Percentiles rank a stretch among this genome's conserved stretches.
Evolutionary conservation across 2,888 invertebrate genomes (phyloP).

Genomic region (Megamerina dolium): DNA sequence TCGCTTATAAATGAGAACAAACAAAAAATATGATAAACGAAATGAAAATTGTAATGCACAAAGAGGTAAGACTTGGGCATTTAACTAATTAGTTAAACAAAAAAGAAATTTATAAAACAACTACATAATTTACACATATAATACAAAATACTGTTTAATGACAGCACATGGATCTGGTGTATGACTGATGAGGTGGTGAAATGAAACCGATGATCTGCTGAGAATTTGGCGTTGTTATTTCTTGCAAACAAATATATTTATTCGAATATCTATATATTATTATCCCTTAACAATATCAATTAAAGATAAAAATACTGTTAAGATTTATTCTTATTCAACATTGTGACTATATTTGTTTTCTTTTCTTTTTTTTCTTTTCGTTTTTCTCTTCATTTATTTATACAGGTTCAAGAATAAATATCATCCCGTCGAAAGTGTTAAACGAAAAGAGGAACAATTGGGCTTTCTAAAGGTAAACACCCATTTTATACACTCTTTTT

Average conservation of each 20-base stretch:
- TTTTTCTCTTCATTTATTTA: conserved; percentile 21
- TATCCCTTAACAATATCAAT: too few species aligned
- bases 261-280: too few species aligned
- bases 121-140: too few species aligned
- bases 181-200: too few species aligned
- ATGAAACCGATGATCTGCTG: too few species aligned
- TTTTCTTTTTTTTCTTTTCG: conserved; percentile 1
- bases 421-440: conserved; percentile 93
- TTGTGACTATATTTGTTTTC: neutral
- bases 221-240: too few species aligned
- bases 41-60: conserved; percentile 25
- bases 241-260: too few species aligned
- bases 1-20: conserved; percentile 34
- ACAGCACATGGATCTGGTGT: too few species aligned
- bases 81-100: conserved; percentile 16
- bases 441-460: conserved; percentile 80
- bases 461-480: conserved; percentile 66
- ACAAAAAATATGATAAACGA: conserved; percentile 25
- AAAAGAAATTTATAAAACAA: too few species aligned
- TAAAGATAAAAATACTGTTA: too few species aligned
- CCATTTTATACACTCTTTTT: too few species aligned
- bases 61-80: conserved; percentile 49
- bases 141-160: too few species aligned
- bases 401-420: conserved; percentile 98
- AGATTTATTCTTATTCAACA: neutral